phyloP scores from a whole-genome alignment of 2,797 vertebrate genomes.

The Phataginus tricuspis region DNA sequence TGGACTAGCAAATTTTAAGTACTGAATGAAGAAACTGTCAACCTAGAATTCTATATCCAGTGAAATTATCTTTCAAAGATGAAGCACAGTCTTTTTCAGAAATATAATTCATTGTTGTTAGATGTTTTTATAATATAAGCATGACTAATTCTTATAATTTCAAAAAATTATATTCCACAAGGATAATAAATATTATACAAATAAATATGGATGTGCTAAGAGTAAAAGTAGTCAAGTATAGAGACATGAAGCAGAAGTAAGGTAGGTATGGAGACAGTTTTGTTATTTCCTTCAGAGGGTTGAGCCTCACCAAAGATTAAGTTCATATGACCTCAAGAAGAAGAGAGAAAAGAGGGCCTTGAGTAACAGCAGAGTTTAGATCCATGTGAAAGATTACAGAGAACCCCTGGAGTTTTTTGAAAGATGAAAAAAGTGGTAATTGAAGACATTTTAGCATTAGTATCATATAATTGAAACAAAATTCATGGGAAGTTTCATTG shows the following conservation, averaged over 20 bases:
- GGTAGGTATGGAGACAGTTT: neutral
- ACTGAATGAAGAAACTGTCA: neutral
- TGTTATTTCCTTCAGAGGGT: neutral
- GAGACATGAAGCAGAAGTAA: neutral
- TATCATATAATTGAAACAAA: neutral
- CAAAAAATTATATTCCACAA: neutral
- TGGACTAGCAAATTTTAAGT: neutral
- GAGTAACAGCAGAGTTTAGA: constrained; percentile 6
- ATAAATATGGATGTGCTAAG: neutral
- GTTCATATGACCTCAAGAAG: neutral
- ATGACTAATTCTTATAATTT: constrained; percentile 24
- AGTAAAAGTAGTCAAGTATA: neutral
- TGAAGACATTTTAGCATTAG: neutral
- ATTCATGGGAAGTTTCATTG: neutral
- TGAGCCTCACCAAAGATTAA: constrained; percentile 6
- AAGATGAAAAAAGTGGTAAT: constrained; percentile 32
- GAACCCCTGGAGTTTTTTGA: neutral
- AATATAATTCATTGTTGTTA: neutral
- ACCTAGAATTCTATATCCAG: neutral
- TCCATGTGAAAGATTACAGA: neutral
- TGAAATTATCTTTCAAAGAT: constrained; percentile 30
- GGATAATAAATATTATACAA: neutral
- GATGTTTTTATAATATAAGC: neutral
- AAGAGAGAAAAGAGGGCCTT: neutral
- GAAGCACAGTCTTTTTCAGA: neutral